Conservation (phyloP, 2,113 vertebrate genomes). For the Sinocyclocheilus maitianheensis region DNA sequence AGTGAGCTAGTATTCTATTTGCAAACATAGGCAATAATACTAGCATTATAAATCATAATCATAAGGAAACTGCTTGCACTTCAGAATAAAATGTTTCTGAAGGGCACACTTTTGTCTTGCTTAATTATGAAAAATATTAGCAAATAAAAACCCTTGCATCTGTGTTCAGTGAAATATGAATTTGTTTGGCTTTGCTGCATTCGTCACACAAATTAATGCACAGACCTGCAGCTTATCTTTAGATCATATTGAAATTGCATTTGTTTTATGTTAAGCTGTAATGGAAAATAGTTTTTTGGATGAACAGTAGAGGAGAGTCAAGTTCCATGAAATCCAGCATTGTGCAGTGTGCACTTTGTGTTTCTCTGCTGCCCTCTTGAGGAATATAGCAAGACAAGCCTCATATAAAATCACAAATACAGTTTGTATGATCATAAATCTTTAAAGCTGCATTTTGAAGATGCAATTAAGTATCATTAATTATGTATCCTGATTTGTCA, state of each 20-base stretch:
- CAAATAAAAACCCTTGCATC: neutral
- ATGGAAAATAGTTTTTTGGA: neutral
- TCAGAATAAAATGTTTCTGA: neutral
- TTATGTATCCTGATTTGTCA: neutral
- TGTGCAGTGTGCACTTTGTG: neutral
- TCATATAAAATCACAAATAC: neutral
- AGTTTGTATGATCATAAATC: neutral
- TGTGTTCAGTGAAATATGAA: neutral
- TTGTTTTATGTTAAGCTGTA: too few species aligned
- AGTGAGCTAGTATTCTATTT: neutral
- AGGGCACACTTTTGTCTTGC: neutral
- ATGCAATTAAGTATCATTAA: neutral
- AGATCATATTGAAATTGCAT: neutral
- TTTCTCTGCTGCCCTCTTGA: neutral
- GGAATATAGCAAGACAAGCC: neutral
- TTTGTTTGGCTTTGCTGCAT: neutral
- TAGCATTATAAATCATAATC: neutral
- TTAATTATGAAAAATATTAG: neutral
- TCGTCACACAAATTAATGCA: neutral
- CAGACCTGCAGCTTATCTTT: neutral
- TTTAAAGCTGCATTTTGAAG: neutral
- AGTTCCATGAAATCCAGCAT: neutral
- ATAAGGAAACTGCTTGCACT: neutral
- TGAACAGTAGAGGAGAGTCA: slow-evolving; percentile 50
- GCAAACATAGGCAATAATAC: neutral